A percentile compares a stretch with the other conserved stretches of the same genome.
These are phyloP conservation scores for Volucella inanis DNA, from an alignment of 2,888 invertebrate genomes.

Conservation along the genomic window DNA sequence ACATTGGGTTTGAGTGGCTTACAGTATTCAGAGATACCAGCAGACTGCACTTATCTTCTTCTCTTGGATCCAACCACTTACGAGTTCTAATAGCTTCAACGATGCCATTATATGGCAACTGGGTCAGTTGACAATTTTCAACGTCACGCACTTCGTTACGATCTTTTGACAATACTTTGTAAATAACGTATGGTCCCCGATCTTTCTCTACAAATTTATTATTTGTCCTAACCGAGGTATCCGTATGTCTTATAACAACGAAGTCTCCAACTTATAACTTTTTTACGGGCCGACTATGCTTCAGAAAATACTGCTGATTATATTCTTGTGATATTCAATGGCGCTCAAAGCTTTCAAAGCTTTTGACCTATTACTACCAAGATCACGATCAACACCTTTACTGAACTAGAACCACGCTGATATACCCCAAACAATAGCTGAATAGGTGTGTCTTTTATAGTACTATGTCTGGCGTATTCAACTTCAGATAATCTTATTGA, in stretches of 20 bases:
- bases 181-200: conserved; percentile 23
- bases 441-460: conserved; percentile 34
- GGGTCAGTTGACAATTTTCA: conserved; percentile 2
- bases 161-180: conserved; percentile 31
- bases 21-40: background rate
- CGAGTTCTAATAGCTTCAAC: background rate
- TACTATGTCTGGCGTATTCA: conserved; percentile 37
- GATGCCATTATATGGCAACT: conserved; percentile 3
- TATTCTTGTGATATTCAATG: no score
- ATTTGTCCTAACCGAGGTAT: conserved; percentile 29
- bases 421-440: no score
- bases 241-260: background rate
- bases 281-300: no score
- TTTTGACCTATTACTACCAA: no score
- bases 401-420: no score
- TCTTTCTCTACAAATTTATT: conserved; percentile 26
- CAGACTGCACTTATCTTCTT: background rate
- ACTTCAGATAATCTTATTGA: conserved; percentile 28
- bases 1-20: no score
- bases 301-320: no score
- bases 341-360: no score
- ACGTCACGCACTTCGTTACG: conserved; percentile 16
- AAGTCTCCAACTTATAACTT: background rate
- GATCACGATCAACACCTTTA: no score
- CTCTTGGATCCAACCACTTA: background rate